Percentiles rank a stretch among this genome's conserved stretches.
These are phyloP conservation scores for Rhinophrynus dorsalis DNA, from an alignment of 2,797 vertebrate genomes.

Conservation along the genomic window DNA sequence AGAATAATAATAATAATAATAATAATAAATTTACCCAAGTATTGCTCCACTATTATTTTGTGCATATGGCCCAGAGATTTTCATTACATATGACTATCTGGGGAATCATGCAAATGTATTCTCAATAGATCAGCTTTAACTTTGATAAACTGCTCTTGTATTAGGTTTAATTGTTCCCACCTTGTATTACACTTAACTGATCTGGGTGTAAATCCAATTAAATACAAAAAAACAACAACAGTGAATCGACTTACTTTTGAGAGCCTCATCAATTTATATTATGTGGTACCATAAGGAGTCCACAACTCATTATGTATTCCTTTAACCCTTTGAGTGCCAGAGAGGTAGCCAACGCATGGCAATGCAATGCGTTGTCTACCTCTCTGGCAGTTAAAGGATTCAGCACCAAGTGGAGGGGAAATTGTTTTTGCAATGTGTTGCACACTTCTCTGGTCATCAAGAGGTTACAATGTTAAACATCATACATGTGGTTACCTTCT, in stretches of 20 bases:
- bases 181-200: constrained; percentile 55
- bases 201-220: constrained; percentile 60
- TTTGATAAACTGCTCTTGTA: constrained; percentile 58
- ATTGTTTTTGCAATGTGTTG: no score
- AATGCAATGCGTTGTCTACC: no score
- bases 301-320: no score
- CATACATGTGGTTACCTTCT: constrained; percentile 32
- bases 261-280: constrained; percentile 57
- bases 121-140: constrained; percentile 56
- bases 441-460: no score
- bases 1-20: no score
- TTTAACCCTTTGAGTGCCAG: no score
- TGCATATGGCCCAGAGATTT: no score
- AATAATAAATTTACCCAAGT: no score
- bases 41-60: no score
- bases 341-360: no score
- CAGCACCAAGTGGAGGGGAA: no score
- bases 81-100: constrained; percentile 21
- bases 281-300: constrained; percentile 47
- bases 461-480: constrained; percentile 23
- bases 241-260: constrained; percentile 42
- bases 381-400: no score
- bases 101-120: constrained; percentile 49
- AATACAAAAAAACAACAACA: constrained; percentile 51
- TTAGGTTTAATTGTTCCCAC: constrained; percentile 62